Base-by-base conservation (phyloP, 2,888 invertebrate genomes). In the Hirtodrosophila histrioides region DNA sequence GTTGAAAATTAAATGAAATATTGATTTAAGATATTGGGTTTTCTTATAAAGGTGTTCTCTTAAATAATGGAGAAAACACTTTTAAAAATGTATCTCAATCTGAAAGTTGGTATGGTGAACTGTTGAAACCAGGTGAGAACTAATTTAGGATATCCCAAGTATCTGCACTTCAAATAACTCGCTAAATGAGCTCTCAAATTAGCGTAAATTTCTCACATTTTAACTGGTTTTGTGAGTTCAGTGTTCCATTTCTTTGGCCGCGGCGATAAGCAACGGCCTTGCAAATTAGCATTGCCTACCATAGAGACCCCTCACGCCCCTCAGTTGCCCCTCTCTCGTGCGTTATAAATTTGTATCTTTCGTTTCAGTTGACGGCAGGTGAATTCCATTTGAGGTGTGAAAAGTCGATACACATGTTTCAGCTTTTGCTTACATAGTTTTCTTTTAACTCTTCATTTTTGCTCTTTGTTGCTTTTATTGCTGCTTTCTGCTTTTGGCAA, bases 241-340 rank as follows among this genome's bases (percentile, higher is more conserved):
- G 40, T 67, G 64, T 29, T 46, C 50, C 58, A 50, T 64, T 73
- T 73, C 69, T 54, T 46, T 40, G 29, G 29, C 55, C 37, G 43
- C 45, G 17, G 61, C 75, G 84, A 81, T 81, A 81, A 74, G 66
- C 70, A 77, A 85, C 86, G 81, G 55, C 81, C 81, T 82, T 82
- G 83, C 72, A 64, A 85, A 85, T 82, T 77, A 85, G 79, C 81
- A 78, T 58, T 70, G 72, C 74, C 65, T 51, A 45, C 45, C 40
- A 45, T 45, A 12, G n/a, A 17, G 31, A 2, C 24, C 33, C 17
- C 37, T n/a, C n/a, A n/a, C 3, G 9, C 2, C 6, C 36, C 7
- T n/a, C 27, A 1, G 7, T 12, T 7, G 4, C 9, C 33, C 33
- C 31, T 23, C n/a, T 33, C 23, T 33, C 53, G 11, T 24, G 2